A percentile compares a stretch with the other conserved stretches of the same genome.
phyloP scores from a whole-genome alignment of 2,888 invertebrate genomes.

The Platerodrilus igneus region DNA sequence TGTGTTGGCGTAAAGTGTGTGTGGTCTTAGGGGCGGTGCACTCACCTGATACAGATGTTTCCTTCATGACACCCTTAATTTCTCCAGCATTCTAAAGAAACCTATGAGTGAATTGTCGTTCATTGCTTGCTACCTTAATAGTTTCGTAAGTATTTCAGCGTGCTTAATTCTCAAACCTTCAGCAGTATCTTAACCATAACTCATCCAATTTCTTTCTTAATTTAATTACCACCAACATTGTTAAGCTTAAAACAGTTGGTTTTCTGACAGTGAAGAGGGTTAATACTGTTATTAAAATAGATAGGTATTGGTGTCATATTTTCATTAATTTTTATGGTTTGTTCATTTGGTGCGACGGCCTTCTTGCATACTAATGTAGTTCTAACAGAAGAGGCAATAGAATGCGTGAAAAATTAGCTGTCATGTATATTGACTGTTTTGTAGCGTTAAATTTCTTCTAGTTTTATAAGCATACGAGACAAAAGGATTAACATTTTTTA shows the following conservation, averaged over 20 bases:
- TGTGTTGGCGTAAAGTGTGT: slow-evolving; percentile 47
- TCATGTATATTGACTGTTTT: slow-evolving; percentile 25
- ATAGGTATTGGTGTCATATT: slow-evolving; percentile 17
- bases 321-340: slow-evolving; percentile 23
- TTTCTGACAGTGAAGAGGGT: slow-evolving; percentile 30
- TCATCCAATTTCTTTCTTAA: slow-evolving; percentile 38
- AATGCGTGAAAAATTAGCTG: slow-evolving; percentile 28
- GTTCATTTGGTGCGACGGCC: slow-evolving; percentile 16
- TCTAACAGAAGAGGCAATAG: slow-evolving; percentile 17
- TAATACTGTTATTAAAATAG: slow-evolving; percentile 20
- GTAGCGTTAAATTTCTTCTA: no score
- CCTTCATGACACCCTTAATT: slow-evolving; percentile 36
- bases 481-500: no score
- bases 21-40: slow-evolving; percentile 43
- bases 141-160: no score
- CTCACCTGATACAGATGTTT: slow-evolving; percentile 42
- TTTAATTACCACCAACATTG: slow-evolving; percentile 39
- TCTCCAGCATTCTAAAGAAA: slow-evolving; percentile 28
- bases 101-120: slow-evolving; percentile 25
- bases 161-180: no score
- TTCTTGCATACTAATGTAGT: slow-evolving; percentile 10
- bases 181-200: no score
- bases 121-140: slow-evolving; percentile 15
- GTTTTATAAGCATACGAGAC: no score
- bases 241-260: slow-evolving; percentile 29